Evolutionary conservation across 1,140 invertebrate genomes (phyloP).

Genomic region (Drosophila erecta): DNA sequence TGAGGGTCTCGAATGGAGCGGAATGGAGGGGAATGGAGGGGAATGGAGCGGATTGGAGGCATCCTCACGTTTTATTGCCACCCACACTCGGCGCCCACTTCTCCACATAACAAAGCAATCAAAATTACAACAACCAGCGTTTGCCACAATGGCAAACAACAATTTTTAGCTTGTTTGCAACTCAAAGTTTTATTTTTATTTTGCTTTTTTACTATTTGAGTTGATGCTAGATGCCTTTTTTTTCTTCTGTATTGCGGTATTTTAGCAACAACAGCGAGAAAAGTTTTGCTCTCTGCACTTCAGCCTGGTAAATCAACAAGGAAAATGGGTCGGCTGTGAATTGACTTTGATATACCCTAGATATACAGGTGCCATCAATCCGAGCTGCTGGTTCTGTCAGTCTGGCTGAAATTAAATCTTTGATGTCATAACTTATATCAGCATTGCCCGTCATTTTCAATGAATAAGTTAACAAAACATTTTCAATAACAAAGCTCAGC

Average conservation of each 20-base stretch:
- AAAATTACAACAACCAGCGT: conserved; percentile 66
- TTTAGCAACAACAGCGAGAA: conserved; percentile 45
- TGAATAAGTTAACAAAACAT: conserved; percentile 68
- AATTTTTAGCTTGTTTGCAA: conserved; percentile 72
- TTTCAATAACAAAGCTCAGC: conserved; percentile 56
- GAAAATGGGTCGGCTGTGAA: conserved; percentile 27
- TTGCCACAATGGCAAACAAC: conserved; percentile 66
- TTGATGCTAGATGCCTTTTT: background rate
- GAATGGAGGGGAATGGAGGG: background rate
- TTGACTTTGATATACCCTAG: conserved; percentile 33
- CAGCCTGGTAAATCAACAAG: conserved; percentile 62
- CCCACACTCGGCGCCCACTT: conserved; percentile 35
- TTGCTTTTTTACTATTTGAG: conserved; percentile 35
- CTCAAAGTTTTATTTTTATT: conserved; percentile 67
- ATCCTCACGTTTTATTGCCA: conserved; percentile 53
- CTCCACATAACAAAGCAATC: conserved; percentile 69
- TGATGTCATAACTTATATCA: conserved; percentile 9
- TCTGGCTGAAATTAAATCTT: background rate
- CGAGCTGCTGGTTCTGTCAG: background rate
- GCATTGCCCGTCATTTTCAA: conserved; percentile 4
- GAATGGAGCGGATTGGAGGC: background rate
- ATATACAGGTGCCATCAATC: conserved; percentile 2
- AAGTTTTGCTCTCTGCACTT: conserved; percentile 65
- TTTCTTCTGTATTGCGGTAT: conserved; percentile 45
- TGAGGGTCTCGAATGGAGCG: conserved; percentile 1